phyloP scores from a whole-genome alignment of 2,888 invertebrate species.

The Tethea ocularis region DNA sequence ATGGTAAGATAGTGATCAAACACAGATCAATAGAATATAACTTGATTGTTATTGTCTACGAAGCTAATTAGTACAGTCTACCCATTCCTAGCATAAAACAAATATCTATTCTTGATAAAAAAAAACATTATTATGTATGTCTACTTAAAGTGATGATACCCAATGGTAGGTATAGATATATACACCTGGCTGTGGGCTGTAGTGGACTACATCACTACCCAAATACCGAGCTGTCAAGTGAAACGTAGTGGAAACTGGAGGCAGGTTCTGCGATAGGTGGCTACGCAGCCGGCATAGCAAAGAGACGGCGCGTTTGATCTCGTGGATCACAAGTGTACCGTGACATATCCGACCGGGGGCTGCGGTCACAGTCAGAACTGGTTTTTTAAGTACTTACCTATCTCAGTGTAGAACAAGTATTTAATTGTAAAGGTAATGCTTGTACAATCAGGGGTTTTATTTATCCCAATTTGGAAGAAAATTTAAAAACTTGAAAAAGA shows the following conservation, averaged over 20 bases:
- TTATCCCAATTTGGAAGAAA: too few relatives aligned
- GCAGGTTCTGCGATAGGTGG: slow-evolving; percentile 46
- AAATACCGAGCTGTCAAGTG: slow-evolving; percentile 39
- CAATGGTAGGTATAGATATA: too few relatives aligned
- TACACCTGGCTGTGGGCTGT: too few relatives aligned
- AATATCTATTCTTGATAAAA: too few relatives aligned
- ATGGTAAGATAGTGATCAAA: too few relatives aligned
- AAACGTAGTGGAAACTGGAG: slow-evolving; percentile 66
- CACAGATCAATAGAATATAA: too few relatives aligned
- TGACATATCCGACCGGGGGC: slow-evolving; percentile 67
- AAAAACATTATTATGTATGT: too few relatives aligned
- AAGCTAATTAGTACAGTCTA: too few relatives aligned
- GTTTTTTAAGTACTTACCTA: slow-evolving; percentile 37
- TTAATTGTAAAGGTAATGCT: not conserved
- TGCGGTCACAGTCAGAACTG: slow-evolving; percentile 46
- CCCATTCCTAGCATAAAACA: too few relatives aligned
- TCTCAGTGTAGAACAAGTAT: slow-evolving; percentile 17
- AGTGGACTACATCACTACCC: not conserved
- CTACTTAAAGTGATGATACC: not conserved
- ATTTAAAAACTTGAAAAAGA: too few relatives aligned
- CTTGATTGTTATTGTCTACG: too few relatives aligned
- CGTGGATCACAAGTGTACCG: slow-evolving; percentile 59
- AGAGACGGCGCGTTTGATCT: slow-evolving; percentile 67
- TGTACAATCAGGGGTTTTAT: not conserved
- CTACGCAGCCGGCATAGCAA: slow-evolving; percentile 59